Percentiles rank a stretch among this genome's conserved stretches.
phyloP scores from a whole-genome alignment of 1,140 invertebrate genomes.

The Globodera rostochiensis region DNA sequence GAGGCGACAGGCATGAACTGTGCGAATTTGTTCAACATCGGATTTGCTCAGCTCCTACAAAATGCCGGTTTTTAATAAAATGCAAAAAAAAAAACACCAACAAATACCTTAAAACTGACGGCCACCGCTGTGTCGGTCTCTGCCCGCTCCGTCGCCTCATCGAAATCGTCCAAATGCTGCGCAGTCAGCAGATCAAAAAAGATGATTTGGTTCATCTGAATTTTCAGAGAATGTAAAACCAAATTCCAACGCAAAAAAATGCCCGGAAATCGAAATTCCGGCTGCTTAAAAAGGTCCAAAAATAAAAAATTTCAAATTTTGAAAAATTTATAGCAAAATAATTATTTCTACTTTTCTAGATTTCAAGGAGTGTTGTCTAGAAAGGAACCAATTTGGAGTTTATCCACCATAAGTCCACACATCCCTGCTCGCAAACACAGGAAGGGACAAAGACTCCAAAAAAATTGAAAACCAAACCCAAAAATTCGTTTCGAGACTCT shows the following conservation, averaged over 20 bases:
- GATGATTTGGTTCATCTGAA: constrained; percentile 20
- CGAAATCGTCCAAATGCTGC: constrained; percentile 2
- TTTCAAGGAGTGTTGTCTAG: neutral
- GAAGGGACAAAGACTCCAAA: too few species aligned
- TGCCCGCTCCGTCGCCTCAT: neutral
- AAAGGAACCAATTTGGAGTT: too few species aligned
- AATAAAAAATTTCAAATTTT: neutral
- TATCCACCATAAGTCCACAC: too few species aligned
- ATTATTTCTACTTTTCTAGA: neutral
- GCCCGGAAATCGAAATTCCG: too few species aligned
- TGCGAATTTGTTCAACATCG: constrained; percentile 38
- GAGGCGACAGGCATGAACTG: constrained; percentile 34
- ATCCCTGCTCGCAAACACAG: too few species aligned
- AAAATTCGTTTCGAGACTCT: too few species aligned
- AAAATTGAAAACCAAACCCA: too few species aligned
- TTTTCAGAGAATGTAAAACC: neutral
- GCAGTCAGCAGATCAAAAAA: constrained; percentile 26
- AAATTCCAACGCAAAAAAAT: too few species aligned
- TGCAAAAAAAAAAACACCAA: neutral
- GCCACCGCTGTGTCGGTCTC: neutral
- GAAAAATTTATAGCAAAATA: neutral
- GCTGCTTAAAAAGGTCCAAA: too few species aligned
- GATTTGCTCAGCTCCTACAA: constrained; percentile 10
- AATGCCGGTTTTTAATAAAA: neutral
- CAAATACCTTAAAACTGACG: constrained; percentile 1